Percentiles rank a stretch among this genome's conserved stretches.
These are phyloP conservation scores for Machimus atricapillus DNA, from an alignment of 2,888 invertebrate genomes.

Conservation along the genomic window DNA sequence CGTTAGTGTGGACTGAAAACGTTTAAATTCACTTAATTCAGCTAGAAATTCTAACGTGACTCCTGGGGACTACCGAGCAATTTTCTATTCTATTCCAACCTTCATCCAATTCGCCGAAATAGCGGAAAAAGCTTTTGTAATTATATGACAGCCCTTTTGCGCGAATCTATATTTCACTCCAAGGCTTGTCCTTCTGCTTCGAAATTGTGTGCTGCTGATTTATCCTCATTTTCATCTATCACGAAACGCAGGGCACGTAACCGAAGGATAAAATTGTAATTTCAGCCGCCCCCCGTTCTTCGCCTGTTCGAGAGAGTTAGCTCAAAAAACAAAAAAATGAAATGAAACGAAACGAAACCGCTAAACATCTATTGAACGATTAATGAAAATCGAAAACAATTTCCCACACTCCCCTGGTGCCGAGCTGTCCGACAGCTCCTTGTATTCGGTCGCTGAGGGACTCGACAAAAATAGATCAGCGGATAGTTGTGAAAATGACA, in stretches of 20 bases:
- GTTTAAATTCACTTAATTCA: background rate
- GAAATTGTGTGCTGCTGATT: background rate
- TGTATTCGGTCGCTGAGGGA: background rate
- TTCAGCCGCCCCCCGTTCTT: background rate
- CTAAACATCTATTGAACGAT: conserved; percentile 6
- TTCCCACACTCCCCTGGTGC: background rate
- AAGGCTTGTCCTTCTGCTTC: background rate
- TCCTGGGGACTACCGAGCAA: background rate
- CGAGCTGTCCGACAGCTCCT: background rate
- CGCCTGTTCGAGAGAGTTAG: background rate
- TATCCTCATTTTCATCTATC: conserved; percentile 22
- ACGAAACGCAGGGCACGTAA: background rate
- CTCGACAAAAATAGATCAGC: conserved; percentile 32
- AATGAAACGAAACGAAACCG: background rate
- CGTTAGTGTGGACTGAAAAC: background rate
- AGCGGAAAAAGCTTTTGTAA: background rate
- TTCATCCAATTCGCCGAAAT: background rate
- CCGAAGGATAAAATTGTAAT: conserved; percentile 22
- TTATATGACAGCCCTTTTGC: background rate
- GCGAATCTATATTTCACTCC: background rate
- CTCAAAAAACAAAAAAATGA: background rate
- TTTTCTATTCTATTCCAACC: background rate
- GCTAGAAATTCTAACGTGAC: background rate
- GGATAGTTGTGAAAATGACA: conserved; percentile 29
- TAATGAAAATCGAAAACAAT: conserved; percentile 35